Percentiles rank a stretch among this genome's conserved stretches.
phyloP scores from a whole-genome alignment of 2,888 invertebrate species.

The Spialia ferax region DNA sequence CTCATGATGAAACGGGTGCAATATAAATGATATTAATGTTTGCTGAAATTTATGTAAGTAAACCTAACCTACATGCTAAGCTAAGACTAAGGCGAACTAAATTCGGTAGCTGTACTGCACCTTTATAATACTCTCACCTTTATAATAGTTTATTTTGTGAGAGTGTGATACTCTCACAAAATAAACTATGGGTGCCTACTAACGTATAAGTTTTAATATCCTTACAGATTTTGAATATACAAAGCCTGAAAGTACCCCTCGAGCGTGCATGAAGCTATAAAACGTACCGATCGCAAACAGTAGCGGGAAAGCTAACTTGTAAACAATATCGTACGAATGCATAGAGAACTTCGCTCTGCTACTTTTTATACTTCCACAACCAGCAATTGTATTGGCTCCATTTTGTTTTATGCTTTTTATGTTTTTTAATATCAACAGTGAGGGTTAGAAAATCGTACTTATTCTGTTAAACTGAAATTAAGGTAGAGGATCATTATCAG shows the following conservation, averaged over 20 bases:
- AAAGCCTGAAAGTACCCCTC: neutral
- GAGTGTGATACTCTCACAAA: neutral
- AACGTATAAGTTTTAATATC: slow-evolving; percentile 5
- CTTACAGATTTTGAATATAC: neutral
- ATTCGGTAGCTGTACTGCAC: too few relatives aligned
- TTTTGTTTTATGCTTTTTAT: slow-evolving; percentile 6
- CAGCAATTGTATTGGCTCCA: slow-evolving; percentile 6
- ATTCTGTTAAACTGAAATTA: too few relatives aligned
- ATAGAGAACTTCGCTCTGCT: slow-evolving; percentile 20
- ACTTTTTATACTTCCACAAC: slow-evolving; percentile 7
- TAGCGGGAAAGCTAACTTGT: slow-evolving; percentile 18
- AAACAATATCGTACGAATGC: slow-evolving; percentile 29
- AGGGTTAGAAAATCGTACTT: neutral
- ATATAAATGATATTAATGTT: too few relatives aligned
- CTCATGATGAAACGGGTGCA: too few relatives aligned
- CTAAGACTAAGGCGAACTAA: too few relatives aligned
- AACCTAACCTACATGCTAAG: too few relatives aligned
- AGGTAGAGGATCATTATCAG: too few relatives aligned
- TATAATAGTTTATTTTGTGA: too few relatives aligned
- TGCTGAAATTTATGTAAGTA: too few relatives aligned
- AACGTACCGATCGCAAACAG: slow-evolving; percentile 24
- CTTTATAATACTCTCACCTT: too few relatives aligned
- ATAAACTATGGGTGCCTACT: neutral
- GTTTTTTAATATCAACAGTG: neutral
- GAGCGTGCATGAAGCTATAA: slow-evolving; percentile 19